phyloP scores from a whole-genome alignment of 2,888 invertebrate genomes.

The Neoaliturus tenellus region DNA sequence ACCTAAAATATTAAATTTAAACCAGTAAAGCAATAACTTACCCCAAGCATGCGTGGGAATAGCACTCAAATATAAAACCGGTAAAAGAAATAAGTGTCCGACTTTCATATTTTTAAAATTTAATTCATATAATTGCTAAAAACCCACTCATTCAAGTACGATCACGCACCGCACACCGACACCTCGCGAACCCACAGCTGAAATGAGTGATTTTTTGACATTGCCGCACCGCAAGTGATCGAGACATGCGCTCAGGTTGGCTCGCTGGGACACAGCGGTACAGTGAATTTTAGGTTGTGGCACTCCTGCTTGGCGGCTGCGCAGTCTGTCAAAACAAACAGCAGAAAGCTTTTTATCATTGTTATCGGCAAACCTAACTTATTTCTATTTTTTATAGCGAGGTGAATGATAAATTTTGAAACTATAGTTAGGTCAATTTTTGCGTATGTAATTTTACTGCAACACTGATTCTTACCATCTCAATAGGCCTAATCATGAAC shows the following conservation, averaged over 20 bases:
- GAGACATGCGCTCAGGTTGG: conserved; percentile 48
- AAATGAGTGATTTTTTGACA: conserved; percentile 12
- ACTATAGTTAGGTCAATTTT: too few species aligned
- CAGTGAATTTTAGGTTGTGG: background rate
- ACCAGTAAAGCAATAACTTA: conserved; percentile 15
- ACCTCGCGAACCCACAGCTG: background rate
- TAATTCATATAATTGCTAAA: conserved; percentile 38
- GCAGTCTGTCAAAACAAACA: background rate
- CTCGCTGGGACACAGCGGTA: background rate
- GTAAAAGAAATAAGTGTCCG: background rate
- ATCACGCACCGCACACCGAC: background rate
- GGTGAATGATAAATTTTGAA: too few species aligned
- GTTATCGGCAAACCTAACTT: too few species aligned
- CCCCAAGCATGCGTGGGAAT: conserved; percentile 53
- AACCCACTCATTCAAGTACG: conserved; percentile 9
- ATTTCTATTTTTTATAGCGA: too few species aligned
- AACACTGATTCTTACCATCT: too few species aligned
- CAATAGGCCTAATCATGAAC: too few species aligned
- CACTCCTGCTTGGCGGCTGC: background rate
- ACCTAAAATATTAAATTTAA: conserved; percentile 1
- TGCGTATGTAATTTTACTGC: too few species aligned
- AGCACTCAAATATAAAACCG: background rate
- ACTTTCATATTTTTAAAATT: conserved; percentile 19
- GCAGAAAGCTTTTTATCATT: too few species aligned
- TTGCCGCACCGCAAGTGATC: background rate